Percentiles rank a stretch among this genome's conserved stretches.
Conservation (phyloP, 2,113 vertebrate species). For the Seriola rivoliana region DNA sequence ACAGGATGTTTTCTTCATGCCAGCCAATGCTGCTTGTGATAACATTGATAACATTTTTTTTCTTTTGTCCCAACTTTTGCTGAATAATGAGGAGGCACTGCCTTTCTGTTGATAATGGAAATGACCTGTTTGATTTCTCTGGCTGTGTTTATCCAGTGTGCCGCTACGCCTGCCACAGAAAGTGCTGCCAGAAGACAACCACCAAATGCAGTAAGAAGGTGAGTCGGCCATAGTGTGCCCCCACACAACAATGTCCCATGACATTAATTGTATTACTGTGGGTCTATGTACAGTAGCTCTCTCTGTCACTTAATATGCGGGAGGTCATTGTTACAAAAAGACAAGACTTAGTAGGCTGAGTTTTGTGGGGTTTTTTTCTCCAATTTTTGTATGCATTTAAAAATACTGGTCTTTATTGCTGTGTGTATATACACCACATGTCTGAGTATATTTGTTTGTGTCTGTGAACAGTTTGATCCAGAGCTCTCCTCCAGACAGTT, state of each 20-base stretch:
- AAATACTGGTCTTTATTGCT: not conserved
- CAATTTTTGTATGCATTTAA: not conserved
- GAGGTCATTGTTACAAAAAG: not conserved
- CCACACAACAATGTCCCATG: conserved; percentile 47
- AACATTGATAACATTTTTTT: not conserved
- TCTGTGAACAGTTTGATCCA: conserved; percentile 88
- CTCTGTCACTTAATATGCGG: not conserved
- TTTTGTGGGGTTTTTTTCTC: not conserved
- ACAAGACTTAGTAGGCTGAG: not conserved
- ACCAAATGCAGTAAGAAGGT: conserved; percentile 98
- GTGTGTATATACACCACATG: not conserved
- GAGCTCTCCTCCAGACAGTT: conserved; percentile 96
- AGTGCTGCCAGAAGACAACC: conserved; percentile 95
- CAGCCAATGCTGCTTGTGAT: conserved; percentile 33
- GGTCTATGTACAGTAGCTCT: conserved; percentile 5
- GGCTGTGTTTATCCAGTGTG: conserved; percentile 90
- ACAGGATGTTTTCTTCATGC: conserved; percentile 68
- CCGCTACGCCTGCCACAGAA: conserved; percentile 97
- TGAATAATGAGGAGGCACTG: conserved; percentile 76
- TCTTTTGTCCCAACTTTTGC: conserved; percentile 16
- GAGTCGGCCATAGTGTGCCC: conserved; percentile 65
- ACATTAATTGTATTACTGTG: conserved; percentile 39
- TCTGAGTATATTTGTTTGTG: conserved; percentile 26
- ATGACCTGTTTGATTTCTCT: conserved; percentile 74
- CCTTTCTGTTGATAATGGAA: conserved; percentile 71